Base-by-base conservation (phyloP, 2,797 vertebrate genomes). In the Helicolenus hilgendorfi region DNA sequence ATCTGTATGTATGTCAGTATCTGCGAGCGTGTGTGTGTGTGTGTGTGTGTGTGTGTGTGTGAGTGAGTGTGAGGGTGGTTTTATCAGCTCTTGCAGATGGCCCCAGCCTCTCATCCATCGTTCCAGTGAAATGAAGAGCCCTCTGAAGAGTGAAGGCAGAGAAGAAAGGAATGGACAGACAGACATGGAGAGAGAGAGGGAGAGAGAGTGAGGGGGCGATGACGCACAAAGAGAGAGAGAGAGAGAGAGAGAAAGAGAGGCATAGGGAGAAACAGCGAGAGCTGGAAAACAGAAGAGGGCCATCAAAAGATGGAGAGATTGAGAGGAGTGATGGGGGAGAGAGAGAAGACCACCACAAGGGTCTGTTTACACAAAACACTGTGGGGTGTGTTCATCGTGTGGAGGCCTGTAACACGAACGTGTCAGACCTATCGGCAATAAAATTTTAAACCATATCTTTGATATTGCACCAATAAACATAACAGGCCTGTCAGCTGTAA, bases 1-100 rank as follows among this genome's bases (percentile, higher is more conserved):
- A 64, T 86, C 38, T 88, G 79, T 82, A 59, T 86, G 77, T 86
- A 31, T 91, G 73, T 81, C 59, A 29, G 73, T 85, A 33, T 86
- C 45, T 73, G 14, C n/a, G 10, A 31, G 45, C 72, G 75, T 60
- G 24, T 53, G 41, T 73, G n/a, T 53, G 59, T 27, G 22, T 64
- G 45, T n/a, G 31, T 77, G 49, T 29, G 72, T 63, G 36, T 56
- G 22, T 18, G 79, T 36, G 71, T 60, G 68, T 8, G 59, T n/a
- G 76, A 20, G 79, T 20, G 60, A 53, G 69, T 69, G 78, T 27
- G 87, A 76, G 90, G 38, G 79, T 80, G 89, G 81, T 89, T 92
- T 96, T 97, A 97, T 97, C 96, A 92, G 93, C 91, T 84, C 65
- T 84, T 76, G 92, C 96, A 96, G 94, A 95, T 94, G 94, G 94